Base-by-base conservation (phyloP, 2,113 vertebrate genomes). In the Gadus macrocephalus region DNA sequence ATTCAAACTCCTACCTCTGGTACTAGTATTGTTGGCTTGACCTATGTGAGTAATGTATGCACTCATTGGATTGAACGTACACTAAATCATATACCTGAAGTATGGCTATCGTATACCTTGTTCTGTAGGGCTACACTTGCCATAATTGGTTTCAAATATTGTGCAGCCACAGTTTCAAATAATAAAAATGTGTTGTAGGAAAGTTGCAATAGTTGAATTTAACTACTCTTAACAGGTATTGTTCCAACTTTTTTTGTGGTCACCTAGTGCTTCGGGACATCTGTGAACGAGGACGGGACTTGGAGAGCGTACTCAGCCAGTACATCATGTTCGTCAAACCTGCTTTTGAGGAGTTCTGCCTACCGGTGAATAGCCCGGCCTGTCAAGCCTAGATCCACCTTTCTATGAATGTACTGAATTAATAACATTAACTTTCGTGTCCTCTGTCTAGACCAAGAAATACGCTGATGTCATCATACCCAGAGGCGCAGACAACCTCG, bases 381-480 rank as follows among this genome's bases (percentile, higher is more conserved):
- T 90, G 22, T 89, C 88, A 90, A 81, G 74, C 72, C 1, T 2
- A 53, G 20, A 8, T 20, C 25, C 4, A 19, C 15, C 55, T 31
- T 0, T 71, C 3, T 56, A 16, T 3, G 16, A 6, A 42, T 11
- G 61, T 65, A 6, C 35, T 19, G 22, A 35, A 31, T 6, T 17
- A 16, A 17, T 28, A 15, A 17, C 28, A 49, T 28, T 49, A 75
- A 28, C 2, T 64, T 25, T 70, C 28, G 15, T 75, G 63, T 67
- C 78, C 16, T 58, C 25, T 53, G 0, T 69, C 14, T 64, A 98
- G 96, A 98, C 96, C n/a, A 98, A 98, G 91, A 98, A 98, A 75
- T 98, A 98, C 0, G 96, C 96, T 5, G 96, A 97, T 0, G 96
- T 98, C 80, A 98, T 98, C 79, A 98, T 98, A 89, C 95, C 96